Conservation (phyloP, 2,888 invertebrate genomes). For the Dendrolimus houi region DNA sequence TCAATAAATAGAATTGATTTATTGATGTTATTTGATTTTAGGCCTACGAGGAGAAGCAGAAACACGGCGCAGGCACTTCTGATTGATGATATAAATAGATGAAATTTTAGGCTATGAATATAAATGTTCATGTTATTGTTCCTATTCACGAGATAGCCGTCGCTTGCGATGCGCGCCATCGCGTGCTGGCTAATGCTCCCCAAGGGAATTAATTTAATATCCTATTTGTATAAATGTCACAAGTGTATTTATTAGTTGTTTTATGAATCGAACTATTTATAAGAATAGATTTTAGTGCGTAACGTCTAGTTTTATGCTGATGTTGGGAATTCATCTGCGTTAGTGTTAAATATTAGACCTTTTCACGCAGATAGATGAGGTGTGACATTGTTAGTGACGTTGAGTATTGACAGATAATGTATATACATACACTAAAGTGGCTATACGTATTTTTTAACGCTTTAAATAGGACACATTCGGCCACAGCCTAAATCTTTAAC, state of each 20-base stretch:
- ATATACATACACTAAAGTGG: too few relatives aligned
- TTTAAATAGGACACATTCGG: too few relatives aligned
- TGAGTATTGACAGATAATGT: too few relatives aligned
- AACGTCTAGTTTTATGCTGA: not conserved
- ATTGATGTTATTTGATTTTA: constrained; percentile 24
- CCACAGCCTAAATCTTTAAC: too few relatives aligned
- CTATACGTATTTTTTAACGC: too few relatives aligned
- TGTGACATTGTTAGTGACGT: too few relatives aligned
- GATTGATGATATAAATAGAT: constrained; percentile 21
- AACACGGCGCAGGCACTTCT: constrained; percentile 15
- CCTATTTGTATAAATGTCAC: constrained; percentile 13
- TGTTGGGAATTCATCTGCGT: too few relatives aligned
- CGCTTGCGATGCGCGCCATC: constrained; percentile 13
- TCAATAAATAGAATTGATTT: too few relatives aligned
- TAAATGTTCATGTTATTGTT: constrained; percentile 20
- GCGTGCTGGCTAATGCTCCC: not conserved
- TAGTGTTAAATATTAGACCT: too few relatives aligned
- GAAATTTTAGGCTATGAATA: constrained; percentile 21
- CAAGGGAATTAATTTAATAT: too few relatives aligned
- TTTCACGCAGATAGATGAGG: too few relatives aligned
- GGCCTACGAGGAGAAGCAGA: constrained; percentile 47
- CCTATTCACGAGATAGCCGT: constrained; percentile 27
- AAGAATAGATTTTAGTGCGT: constrained; percentile 31
- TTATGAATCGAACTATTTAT: constrained; percentile 29
- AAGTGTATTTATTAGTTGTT: constrained; percentile 34